Conservation (phyloP, 2,797 vertebrate genomes). For the Adrianichthys oophorus region DNA sequence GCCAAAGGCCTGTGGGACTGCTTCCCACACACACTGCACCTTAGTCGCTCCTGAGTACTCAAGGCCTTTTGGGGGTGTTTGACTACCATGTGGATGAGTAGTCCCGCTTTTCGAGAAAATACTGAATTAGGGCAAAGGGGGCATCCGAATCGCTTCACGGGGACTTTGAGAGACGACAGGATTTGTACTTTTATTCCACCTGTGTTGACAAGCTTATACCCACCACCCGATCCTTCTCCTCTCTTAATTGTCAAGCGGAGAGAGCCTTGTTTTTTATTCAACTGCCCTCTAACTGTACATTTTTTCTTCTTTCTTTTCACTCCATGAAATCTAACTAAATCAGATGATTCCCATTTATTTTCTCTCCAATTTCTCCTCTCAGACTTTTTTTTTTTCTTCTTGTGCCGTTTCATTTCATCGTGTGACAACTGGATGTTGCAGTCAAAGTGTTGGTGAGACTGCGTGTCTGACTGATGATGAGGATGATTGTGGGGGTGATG, state of each 20-base stretch:
- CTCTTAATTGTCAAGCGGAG: constrained; percentile 78
- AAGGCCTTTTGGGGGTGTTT: constrained; percentile 78
- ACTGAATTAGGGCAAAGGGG: constrained; percentile 80
- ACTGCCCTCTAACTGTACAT: constrained; percentile 65
- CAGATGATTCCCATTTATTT: constrained; percentile 73
- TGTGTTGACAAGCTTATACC: constrained; percentile 78
- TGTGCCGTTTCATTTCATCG: constrained; percentile 75
- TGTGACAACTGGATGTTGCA: constrained; percentile 70
- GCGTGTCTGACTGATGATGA: constrained; percentile 71
- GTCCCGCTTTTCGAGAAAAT: constrained; percentile 80
- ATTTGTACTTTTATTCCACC: constrained; percentile 76
- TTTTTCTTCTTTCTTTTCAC: constrained; percentile 71
- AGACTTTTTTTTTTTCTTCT: constrained; percentile 84
- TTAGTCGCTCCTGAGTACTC: constrained; percentile 72
- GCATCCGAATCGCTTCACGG: constrained; percentile 81
- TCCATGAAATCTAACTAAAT: constrained; percentile 68
- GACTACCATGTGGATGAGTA: constrained; percentile 81
- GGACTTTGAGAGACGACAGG: constrained; percentile 78
- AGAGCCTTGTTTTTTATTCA: constrained; percentile 74
- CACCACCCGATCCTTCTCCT: constrained; percentile 72
- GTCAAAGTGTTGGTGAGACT: constrained; percentile 62
- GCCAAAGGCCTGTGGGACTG: constrained; percentile 78
- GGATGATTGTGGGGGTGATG: constrained; percentile 80
- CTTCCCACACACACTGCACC: constrained; percentile 82
- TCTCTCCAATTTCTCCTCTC: constrained; percentile 73